Percentiles rank a stretch among this genome's conserved stretches.
Evolutionary conservation across 1,140 invertebrate genomes (phyloP).

Genomic region (Palaemon carinicauda): DNA sequence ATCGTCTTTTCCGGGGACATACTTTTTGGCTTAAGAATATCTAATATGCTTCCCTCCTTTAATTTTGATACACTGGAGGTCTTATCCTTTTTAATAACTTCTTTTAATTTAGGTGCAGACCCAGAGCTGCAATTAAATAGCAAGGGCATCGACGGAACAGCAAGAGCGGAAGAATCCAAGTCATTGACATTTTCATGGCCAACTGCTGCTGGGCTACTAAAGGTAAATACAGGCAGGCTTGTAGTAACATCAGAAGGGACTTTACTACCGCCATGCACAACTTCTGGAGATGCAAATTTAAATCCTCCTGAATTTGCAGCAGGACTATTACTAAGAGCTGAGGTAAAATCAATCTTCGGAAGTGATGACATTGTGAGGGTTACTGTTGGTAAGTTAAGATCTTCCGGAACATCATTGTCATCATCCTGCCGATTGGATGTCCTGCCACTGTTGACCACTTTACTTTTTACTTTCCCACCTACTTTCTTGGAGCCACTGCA

Average conservation of each 20-base stretch:
- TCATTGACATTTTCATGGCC: not conserved
- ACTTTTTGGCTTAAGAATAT: slow-evolving; percentile 41
- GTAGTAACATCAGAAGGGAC: slow-evolving; percentile 9
- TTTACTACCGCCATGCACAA: slow-evolving; percentile 38
- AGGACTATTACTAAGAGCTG: not conserved
- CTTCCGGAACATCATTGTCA: slow-evolving; percentile 7
- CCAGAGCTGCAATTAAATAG: slow-evolving; percentile 25
- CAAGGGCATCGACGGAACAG: not conserved
- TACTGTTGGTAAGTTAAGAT: slow-evolving; percentile 21
- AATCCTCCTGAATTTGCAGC: slow-evolving; percentile 31
- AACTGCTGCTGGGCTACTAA: slow-evolving; percentile 40
- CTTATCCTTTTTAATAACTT: slow-evolving; percentile 6
- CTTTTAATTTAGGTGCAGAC: slow-evolving; percentile 36
- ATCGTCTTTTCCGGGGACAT: not conserved
- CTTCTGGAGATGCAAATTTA: slow-evolving; percentile 44
- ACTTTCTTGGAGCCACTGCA: slow-evolving; percentile 33
- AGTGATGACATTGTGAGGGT: slow-evolving; percentile 31
- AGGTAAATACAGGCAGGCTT: slow-evolving; percentile 13
- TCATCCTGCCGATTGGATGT: not conserved
- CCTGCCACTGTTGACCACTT: slow-evolving; percentile 30
- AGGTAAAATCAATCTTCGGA: slow-evolving; percentile 42
- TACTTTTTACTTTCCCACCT: slow-evolving; percentile 50
- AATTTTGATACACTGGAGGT: slow-evolving; percentile 3
- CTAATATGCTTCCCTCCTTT: slow-evolving; percentile 36
- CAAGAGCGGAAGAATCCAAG: not conserved